These are phyloP conservation scores for Saccopteryx bilineata DNA, from an alignment of 2,113 vertebrate genomes.

Conservation along the genomic window DNA sequence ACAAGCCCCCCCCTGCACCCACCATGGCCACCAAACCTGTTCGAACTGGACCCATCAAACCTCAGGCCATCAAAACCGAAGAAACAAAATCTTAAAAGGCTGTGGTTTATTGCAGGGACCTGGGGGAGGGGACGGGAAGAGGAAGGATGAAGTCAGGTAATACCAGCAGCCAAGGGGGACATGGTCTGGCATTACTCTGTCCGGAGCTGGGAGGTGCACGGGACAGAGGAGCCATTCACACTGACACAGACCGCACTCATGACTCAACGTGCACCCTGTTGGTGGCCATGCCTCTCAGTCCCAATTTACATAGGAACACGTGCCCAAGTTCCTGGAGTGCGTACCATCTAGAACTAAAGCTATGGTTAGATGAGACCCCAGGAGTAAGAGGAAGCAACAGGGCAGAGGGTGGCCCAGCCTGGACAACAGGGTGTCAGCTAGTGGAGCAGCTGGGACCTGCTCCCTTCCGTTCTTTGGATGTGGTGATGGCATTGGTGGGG, in stretches of 20 bases:
- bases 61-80: constrained; percentile 98
- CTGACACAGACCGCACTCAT: constrained; percentile 36
- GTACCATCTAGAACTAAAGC: constrained; percentile 44
- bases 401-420: not conserved
- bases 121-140: constrained; percentile 3
- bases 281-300: constrained; percentile 20
- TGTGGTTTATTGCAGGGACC: constrained; percentile 31
- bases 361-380: constrained; percentile 20
- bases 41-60: constrained; percentile 99
- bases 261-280: constrained; percentile 47
- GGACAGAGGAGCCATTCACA: not conserved
- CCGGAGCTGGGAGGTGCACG: constrained; percentile 48
- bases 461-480: constrained; percentile 76
- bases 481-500: constrained; percentile 74
- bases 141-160: constrained; percentile 50
- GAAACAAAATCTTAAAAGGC: constrained; percentile 94
- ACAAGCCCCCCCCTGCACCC: constrained; percentile 90
- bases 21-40: constrained; percentile 93
- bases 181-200: constrained; percentile 59
- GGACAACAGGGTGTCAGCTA: not conserved
- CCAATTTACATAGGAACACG: not conserved
- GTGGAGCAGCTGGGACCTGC: constrained; percentile 26
- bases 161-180: constrained; percentile 69
- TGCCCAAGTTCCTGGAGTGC: constrained; percentile 62
- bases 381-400: not conserved